These are phyloP conservation scores for Heterohyrax brucei DNA, from an alignment of 2,797 vertebrate genomes.

Conservation along the genomic window DNA sequence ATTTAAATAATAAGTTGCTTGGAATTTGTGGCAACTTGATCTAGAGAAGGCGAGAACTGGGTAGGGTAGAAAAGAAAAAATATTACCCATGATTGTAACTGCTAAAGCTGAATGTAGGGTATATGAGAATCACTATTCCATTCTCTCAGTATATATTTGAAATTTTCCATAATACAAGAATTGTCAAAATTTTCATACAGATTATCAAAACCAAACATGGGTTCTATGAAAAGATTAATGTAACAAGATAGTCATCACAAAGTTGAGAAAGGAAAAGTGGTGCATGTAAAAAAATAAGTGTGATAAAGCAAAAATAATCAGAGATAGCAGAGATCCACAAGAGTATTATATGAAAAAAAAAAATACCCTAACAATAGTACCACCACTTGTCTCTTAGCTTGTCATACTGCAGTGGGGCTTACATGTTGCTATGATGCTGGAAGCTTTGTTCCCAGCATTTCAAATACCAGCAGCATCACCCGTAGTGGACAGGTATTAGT, in stretches of 20 bases:
- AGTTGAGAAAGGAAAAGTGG: background rate
- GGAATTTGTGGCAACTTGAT: background rate
- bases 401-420: no score
- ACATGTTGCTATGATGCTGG: no score
- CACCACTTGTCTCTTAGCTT: no score
- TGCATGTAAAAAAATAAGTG: background rate
- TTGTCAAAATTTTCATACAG: no score
- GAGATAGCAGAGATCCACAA: background rate
- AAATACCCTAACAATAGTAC: no score
- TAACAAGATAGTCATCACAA: background rate
- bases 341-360: background rate
- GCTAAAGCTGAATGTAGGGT: background rate
- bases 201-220: background rate
- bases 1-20: background rate
- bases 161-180: background rate
- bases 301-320: background rate
- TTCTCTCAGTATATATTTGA: background rate
- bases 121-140: background rate
- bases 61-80: background rate
- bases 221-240: constrained; percentile 45
- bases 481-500: no score
- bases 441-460: no score
- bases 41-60: background rate
- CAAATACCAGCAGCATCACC: no score
- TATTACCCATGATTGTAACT: background rate